These are phyloP conservation scores for Oscheius sp. DNA, from an alignment of 2,888 invertebrate genomes.

Conservation along the genomic window DNA sequence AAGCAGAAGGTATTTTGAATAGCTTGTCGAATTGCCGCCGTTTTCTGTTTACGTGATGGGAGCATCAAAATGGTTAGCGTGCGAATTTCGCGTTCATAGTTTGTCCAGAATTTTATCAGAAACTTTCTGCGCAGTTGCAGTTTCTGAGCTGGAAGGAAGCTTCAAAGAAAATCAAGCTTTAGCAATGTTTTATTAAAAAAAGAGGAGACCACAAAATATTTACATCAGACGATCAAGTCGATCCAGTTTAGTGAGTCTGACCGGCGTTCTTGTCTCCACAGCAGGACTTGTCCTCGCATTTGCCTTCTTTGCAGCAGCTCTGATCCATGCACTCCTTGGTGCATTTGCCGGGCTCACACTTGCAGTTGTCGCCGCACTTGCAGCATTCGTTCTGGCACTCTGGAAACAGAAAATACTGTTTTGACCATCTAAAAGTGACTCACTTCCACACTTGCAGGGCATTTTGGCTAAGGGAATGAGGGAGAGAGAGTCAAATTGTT, in stretches of 20 bases:
- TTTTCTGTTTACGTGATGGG: too few relatives aligned
- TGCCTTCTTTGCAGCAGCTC: conserved; percentile 30
- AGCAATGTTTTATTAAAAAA: too few relatives aligned
- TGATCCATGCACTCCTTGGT: conserved; percentile 19
- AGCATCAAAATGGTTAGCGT: too few relatives aligned
- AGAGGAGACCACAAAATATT: too few relatives aligned
- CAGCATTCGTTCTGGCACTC: conserved; percentile 29
- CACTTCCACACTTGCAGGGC: conserved; percentile 35
- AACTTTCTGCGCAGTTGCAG: neutral
- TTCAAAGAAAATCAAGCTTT: too few relatives aligned
- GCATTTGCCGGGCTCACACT: conserved; percentile 28
- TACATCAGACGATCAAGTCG: too few relatives aligned
- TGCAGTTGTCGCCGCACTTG: conserved; percentile 32
- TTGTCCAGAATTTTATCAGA: neutral
- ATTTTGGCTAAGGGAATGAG: neutral
- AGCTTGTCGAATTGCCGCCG: too few relatives aligned
- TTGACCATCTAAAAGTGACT: neutral
- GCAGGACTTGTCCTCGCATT: conserved; percentile 20
- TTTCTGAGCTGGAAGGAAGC: neutral
- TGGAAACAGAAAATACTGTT: conserved; percentile 3
- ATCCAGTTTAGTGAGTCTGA: neutral
- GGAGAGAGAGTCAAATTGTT: conserved; percentile 1
- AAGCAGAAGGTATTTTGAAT: too few relatives aligned
- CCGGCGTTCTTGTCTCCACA: neutral
- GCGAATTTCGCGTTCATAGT: too few relatives aligned